Evolutionary conservation across 1,140 invertebrate species (phyloP).

Genomic region (Ostrea denselamellosa): DNA sequence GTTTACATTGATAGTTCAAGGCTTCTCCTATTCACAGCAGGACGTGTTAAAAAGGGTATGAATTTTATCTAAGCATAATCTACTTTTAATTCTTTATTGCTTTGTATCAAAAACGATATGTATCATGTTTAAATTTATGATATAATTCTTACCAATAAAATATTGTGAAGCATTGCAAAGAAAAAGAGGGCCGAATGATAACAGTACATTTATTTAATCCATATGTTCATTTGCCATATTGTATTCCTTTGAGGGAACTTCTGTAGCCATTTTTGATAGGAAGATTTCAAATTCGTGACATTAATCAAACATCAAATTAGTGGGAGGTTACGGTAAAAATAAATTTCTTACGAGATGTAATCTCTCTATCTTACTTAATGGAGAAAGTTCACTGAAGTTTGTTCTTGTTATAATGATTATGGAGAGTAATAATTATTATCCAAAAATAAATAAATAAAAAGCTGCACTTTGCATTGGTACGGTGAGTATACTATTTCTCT

Average conservation of each 20-base stretch:
- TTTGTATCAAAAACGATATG: constrained; percentile 4
- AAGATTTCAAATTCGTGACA: background rate
- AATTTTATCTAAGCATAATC: constrained; percentile 18
- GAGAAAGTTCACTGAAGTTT: too few species aligned
- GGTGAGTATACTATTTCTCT: too few species aligned
- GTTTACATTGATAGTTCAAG: constrained; percentile 18
- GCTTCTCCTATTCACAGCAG: background rate
- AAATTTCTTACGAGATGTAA: too few species aligned
- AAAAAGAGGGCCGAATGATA: background rate
- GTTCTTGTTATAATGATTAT: too few species aligned
- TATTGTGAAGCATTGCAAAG: background rate
- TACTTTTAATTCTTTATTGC: constrained; percentile 35
- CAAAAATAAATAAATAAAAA: too few species aligned
- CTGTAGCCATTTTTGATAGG: background rate
- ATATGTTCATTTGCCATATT: constrained; percentile 6
- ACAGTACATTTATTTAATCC: constrained; percentile 13
- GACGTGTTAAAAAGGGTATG: constrained; percentile 1
- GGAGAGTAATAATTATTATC: too few species aligned
- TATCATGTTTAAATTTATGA: constrained; percentile 38
- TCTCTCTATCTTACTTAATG: too few species aligned
- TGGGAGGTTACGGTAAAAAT: background rate
- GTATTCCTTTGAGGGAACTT: background rate
- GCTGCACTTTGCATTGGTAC: too few species aligned
- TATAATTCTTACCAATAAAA: constrained; percentile 9
- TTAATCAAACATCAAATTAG: constrained; percentile 21